These are phyloP conservation scores for Scalopus aquaticus DNA, from an alignment of 2,113 vertebrate species.

Conservation along the genomic window DNA sequence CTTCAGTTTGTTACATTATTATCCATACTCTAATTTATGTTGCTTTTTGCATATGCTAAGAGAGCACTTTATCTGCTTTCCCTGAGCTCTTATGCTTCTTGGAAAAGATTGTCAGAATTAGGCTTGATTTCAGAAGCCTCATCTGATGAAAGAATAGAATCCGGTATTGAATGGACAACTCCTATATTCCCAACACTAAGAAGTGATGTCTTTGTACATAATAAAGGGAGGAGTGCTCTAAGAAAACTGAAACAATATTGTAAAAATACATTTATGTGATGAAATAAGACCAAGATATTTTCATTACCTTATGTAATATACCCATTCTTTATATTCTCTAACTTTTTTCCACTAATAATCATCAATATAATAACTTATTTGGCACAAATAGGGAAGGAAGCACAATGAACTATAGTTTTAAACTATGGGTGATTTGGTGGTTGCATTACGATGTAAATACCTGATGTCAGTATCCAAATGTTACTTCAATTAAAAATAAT, in stretches of 20 bases:
- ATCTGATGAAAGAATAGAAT: constrained; percentile 17
- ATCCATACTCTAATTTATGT: constrained; percentile 68
- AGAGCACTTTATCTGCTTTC: constrained; percentile 47
- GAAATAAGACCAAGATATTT: not conserved
- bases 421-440: no score
- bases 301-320: not conserved
- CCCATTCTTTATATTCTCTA: not conserved
- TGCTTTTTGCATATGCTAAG: not conserved
- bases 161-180: not conserved
- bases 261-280: not conserved
- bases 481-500: no score
- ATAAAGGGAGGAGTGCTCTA: not conserved
- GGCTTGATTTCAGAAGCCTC: not conserved
- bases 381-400: not conserved
- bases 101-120: constrained; percentile 25
- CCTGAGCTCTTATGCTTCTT: not conserved
- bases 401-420: no score
- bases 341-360: constrained; percentile 22
- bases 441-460: no score
- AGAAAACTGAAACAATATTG: constrained; percentile 34
- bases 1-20: constrained; percentile 73
- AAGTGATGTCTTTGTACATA: constrained; percentile 27
- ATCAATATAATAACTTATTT: constrained; percentile 16
- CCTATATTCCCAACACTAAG: not conserved
- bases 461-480: no score